Evolutionary conservation across 2,888 invertebrate species (phyloP).

Genomic region (Erynnis tages): DNA sequence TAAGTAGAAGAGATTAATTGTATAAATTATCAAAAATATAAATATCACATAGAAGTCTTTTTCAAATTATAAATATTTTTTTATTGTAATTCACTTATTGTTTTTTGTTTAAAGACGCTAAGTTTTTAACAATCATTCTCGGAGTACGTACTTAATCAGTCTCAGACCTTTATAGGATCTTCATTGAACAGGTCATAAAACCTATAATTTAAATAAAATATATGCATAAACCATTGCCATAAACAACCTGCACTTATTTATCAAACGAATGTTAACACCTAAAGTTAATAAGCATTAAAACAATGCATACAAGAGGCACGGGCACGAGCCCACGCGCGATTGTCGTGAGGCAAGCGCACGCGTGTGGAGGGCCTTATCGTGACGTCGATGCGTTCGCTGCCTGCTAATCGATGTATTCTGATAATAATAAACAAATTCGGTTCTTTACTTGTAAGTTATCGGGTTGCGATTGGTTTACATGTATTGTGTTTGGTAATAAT

Average conservation of each 20-base stretch:
- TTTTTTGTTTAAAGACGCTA: too few relatives aligned
- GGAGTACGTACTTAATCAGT: too few relatives aligned
- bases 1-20: too few relatives aligned
- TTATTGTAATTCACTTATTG: too few relatives aligned
- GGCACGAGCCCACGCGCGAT: too few relatives aligned
- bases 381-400: constrained; percentile 34
- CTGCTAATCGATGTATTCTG: constrained; percentile 38
- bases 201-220: neutral
- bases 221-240: neutral
- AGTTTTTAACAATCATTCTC: too few relatives aligned
- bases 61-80: too few relatives aligned
- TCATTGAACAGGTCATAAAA: too few relatives aligned
- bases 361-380: constrained; percentile 51
- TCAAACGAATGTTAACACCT: constrained; percentile 4
- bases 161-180: too few relatives aligned
- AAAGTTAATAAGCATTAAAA: constrained; percentile 5
- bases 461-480: constrained; percentile 17
- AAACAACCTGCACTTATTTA: constrained; percentile 1
- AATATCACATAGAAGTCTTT: too few relatives aligned
- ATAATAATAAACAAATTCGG: constrained; percentile 33
- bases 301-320: constrained; percentile 10
- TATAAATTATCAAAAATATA: too few relatives aligned
- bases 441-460: constrained; percentile 11
- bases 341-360: constrained; percentile 56
- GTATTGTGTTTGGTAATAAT: too few relatives aligned